Evolutionary conservation across 2,113 vertebrate species (phyloP), one percentile per base, ranked within the genome.

Genomic region (Sitta europaea): DNA sequence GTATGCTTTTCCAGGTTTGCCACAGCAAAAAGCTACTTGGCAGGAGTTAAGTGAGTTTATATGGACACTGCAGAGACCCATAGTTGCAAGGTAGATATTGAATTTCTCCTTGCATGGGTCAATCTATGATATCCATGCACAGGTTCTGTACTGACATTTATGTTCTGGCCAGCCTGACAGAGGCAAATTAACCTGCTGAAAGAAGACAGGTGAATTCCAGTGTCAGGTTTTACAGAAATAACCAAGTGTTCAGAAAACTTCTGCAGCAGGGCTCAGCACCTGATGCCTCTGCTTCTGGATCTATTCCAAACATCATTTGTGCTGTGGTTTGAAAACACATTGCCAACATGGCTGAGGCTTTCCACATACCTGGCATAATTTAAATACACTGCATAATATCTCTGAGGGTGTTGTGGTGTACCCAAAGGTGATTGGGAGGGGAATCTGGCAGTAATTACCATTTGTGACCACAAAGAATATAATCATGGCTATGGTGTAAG

Each of bases 1-100:
- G 98, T 54, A 99, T 99, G 67, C 97, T 99, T 99, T 94, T 98
- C 98, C 38, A 98, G 98, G 98, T 96, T 99, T 97, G 98, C 98
- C 58, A 97, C 98, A 88, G 98, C 98, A 91, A 98, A 99, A 82
- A 98, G 98, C 74, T 57, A 23, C 40, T 66, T 48, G 42, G 14
- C 14, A 70, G 36, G 45, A 73, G 43, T 66, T 66, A 86, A 84
- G 17, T 50, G 42, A 66, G 28, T 25, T 91, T 83, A 65, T n/a
- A 57, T 9, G 28, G 11, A 48, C 2, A 12, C 22, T 53, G 14
- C 14, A 76, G 24, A 57, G 14, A 68, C 6, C 6, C 36, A n/a
- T 4, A 57, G 15, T 6, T 77, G 19, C 19, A 53, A 86, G 14
- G 10, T 14, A 27, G 50, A 25, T 77, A 77, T 3, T 54, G 45